phyloP scores from a whole-genome alignment of 2,113 vertebrate genomes.

The Poeciliopsis retropinna region DNA sequence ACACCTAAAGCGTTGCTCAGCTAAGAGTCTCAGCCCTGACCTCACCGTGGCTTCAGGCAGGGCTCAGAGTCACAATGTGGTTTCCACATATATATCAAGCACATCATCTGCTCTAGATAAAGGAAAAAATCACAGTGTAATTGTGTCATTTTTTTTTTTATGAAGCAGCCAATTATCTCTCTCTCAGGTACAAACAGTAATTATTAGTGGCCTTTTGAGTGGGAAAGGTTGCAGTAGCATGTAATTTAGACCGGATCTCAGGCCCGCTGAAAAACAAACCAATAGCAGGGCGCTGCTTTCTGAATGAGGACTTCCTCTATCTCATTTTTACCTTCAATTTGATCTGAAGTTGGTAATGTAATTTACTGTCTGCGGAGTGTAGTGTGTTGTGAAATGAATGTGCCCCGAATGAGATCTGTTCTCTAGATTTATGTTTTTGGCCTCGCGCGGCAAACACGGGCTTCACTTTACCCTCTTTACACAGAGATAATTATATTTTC shows the following conservation, averaged over 20 bases:
- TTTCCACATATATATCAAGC: slow-evolving; percentile 40
- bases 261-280: slow-evolving; percentile 9
- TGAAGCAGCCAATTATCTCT: slow-evolving; percentile 62
- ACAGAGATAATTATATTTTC: slow-evolving; percentile 63
- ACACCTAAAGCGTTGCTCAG: slow-evolving; percentile 43
- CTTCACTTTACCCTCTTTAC: slow-evolving; percentile 57
- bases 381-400: slow-evolving; percentile 45
- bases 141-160: slow-evolving; percentile 38
- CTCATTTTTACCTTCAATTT: slow-evolving; percentile 38
- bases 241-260: slow-evolving; percentile 34
- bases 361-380: slow-evolving; percentile 46
- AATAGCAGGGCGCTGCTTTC: slow-evolving; percentile 22
- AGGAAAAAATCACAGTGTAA: slow-evolving; percentile 58
- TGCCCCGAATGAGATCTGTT: slow-evolving; percentile 40
- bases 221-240: slow-evolving; percentile 14
- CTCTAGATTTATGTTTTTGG: slow-evolving; percentile 50
- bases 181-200: slow-evolving; percentile 45
- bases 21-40: slow-evolving; percentile 49
- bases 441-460: slow-evolving; percentile 44
- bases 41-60: slow-evolving; percentile 28
- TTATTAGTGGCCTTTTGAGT: slow-evolving; percentile 37
- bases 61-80: slow-evolving; percentile 44
- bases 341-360: slow-evolving; percentile 35
- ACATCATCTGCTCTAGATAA: slow-evolving; percentile 40
- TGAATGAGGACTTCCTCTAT: slow-evolving; percentile 29